These are phyloP conservation scores for Chrysocyon brachyurus DNA, from an alignment of 2,797 vertebrate genomes.

Conservation along the genomic window DNA sequence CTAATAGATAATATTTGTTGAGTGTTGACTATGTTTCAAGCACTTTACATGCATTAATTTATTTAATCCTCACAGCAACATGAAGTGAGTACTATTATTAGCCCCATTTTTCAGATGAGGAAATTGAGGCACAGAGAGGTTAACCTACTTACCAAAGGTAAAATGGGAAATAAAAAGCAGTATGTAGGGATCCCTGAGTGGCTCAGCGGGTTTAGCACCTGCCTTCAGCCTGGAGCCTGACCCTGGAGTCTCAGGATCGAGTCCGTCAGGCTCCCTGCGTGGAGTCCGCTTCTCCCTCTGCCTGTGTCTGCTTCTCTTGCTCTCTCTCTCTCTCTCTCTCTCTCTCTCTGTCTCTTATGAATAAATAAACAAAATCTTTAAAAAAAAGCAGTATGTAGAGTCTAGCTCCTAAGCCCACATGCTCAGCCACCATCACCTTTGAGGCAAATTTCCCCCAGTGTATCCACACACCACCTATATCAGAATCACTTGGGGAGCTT, in stretches of 20 bases:
- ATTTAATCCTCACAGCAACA: constrained; percentile 22
- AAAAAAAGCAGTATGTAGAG: neutral
- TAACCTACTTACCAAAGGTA: constrained; percentile 25
- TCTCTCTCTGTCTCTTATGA: too few relatives aligned
- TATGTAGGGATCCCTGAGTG: neutral
- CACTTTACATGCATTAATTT: neutral
- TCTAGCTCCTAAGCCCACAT: neutral
- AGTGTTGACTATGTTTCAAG: constrained; percentile 8
- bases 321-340: too few relatives aligned
- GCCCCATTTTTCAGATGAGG: constrained; percentile 9
- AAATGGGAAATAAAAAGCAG: neutral
- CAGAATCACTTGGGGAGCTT: constrained; percentile 17
- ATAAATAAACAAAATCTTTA: too few relatives aligned
- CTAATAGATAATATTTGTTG: constrained; percentile 9
- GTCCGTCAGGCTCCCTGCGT: too few relatives aligned
- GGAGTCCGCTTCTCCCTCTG: too few relatives aligned
- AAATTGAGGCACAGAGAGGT: constrained; percentile 22
- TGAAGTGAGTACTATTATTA: neutral
- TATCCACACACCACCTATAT: neutral
- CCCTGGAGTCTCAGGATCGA: too few relatives aligned
- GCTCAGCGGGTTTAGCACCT: too few relatives aligned
- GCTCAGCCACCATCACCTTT: neutral
- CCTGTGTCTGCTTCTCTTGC: too few relatives aligned
- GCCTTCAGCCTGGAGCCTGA: too few relatives aligned
- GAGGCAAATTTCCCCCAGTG: neutral